phyloP scores from a whole-genome alignment of 2,113 vertebrate species.

The Odontophorus gujanensis region DNA sequence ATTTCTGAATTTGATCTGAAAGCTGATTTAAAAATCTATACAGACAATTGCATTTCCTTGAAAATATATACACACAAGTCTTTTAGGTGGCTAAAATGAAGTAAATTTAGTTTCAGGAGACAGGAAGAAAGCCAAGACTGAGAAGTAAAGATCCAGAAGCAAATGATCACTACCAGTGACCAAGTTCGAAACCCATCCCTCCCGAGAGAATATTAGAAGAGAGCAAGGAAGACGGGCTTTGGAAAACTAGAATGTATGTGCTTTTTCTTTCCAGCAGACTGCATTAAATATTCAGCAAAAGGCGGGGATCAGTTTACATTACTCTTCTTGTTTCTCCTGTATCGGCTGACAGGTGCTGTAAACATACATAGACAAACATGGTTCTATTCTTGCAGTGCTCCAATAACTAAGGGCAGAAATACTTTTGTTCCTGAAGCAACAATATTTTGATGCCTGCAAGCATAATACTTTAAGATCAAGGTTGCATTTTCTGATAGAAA shows the following conservation, averaged over 20 bases:
- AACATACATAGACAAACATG: constrained; percentile 92
- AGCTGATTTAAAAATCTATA: constrained; percentile 94
- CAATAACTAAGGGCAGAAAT: constrained; percentile 69
- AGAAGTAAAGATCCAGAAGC: constrained; percentile 82
- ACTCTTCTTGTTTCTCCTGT: constrained; percentile 91
- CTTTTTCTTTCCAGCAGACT: constrained; percentile 83
- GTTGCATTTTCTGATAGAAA: not conserved
- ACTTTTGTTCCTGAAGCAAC: constrained; percentile 48
- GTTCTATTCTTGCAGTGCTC: constrained; percentile 71
- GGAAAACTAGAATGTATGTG: constrained; percentile 82
- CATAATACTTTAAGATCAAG: not conserved
- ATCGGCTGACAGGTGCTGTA: constrained; percentile 91
- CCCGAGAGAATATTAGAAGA: constrained; percentile 85
- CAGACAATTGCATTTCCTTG: constrained; percentile 88
- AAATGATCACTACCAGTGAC: constrained; percentile 83
- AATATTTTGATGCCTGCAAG: constrained; percentile 6
- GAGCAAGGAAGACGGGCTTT: constrained; percentile 81
- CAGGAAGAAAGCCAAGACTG: constrained; percentile 86
- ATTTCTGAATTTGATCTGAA: constrained; percentile 90
- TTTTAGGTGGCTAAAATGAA: constrained; percentile 92
- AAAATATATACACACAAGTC: constrained; percentile 94
- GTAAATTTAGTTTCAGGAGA: constrained; percentile 90
- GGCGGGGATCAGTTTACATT: constrained; percentile 85
- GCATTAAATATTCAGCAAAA: constrained; percentile 91
- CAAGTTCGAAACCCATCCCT: constrained; percentile 85